A percentile compares a stretch with the other conserved stretches of the same genome.
These are phyloP conservation scores for Drosophila saltans DNA, from an alignment of 1,140 invertebrate species.

Conservation along the genomic window DNA sequence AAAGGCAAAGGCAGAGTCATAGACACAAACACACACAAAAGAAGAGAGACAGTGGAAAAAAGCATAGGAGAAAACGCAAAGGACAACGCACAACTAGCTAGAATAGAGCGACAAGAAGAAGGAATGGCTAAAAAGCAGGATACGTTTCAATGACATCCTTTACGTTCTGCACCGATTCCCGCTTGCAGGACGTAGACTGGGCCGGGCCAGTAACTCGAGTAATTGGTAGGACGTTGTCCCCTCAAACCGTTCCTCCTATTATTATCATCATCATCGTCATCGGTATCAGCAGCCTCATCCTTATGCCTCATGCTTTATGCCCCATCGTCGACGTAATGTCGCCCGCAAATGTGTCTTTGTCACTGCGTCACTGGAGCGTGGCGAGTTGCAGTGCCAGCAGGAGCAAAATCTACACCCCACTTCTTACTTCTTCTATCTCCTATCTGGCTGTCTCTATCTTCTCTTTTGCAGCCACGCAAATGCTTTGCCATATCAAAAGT, in stretches of 20 bases:
- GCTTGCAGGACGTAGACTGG: conserved; percentile 35
- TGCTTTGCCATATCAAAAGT: conserved; percentile 78
- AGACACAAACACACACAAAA: background rate
- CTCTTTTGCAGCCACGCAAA: conserved; percentile 31
- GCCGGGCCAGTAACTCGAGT: conserved; percentile 70
- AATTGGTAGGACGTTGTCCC: conserved; percentile 56
- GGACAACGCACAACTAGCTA: conserved; percentile 47
- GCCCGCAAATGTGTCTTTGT: conserved; percentile 73
- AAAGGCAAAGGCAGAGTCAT: background rate
- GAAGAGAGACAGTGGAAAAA: background rate
- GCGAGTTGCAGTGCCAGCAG: conserved; percentile 36
- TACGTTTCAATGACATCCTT: conserved; percentile 61
- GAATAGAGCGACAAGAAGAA: conserved; percentile 19
- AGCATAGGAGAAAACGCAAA: conserved; percentile 41
- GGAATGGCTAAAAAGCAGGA: conserved; percentile 39
- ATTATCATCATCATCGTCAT: background rate
- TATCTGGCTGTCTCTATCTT: background rate
- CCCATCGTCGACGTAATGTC: conserved; percentile 42
- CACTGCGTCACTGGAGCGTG: conserved; percentile 72
- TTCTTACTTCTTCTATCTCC: background rate
- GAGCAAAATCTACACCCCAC: conserved; percentile 17
- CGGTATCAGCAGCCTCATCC: conserved; percentile 16
- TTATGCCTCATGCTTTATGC: conserved; percentile 29
- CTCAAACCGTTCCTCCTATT: background rate
- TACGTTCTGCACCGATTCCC: conserved; percentile 21